Conservation (phyloP, 2,797 vertebrate genomes). For the Lates japonicus region DNA sequence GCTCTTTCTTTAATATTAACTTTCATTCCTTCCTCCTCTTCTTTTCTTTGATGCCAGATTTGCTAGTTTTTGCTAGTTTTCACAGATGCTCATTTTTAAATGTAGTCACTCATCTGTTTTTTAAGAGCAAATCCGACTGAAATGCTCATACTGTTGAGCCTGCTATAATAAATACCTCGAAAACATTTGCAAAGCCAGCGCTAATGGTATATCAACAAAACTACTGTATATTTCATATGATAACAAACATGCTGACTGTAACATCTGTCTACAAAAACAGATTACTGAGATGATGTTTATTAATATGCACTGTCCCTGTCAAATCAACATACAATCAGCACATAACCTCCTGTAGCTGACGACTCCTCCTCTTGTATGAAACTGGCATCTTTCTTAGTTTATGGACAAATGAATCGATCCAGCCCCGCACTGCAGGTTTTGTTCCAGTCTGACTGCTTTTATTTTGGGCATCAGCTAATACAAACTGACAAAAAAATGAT, state of each 20-base stretch:
- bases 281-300: neutral
- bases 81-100: conserved; percentile 5
- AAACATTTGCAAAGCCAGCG: conserved; percentile 32
- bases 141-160: neutral
- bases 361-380: conserved; percentile 14
- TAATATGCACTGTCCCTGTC: neutral
- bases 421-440: conserved; percentile 21
- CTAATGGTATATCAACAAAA: neutral
- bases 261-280: conserved; percentile 26
- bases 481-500: conserved; percentile 17
- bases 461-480: conserved; percentile 17
- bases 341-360: neutral
- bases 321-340: conserved; percentile 6
- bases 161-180: neutral
- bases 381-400: neutral
- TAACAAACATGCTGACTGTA: conserved; percentile 2
- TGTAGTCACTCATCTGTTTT: neutral
- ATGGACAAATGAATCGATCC: conserved; percentile 16
- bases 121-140: conserved; percentile 1
- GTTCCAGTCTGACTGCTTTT: conserved; percentile 29
- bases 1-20: neutral
- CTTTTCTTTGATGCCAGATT: neutral
- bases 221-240: neutral
- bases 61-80: neutral
- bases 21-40: neutral